phyloP scores from a whole-genome alignment of 2,797 vertebrate genomes.

The Lepus townsendii region DNA sequence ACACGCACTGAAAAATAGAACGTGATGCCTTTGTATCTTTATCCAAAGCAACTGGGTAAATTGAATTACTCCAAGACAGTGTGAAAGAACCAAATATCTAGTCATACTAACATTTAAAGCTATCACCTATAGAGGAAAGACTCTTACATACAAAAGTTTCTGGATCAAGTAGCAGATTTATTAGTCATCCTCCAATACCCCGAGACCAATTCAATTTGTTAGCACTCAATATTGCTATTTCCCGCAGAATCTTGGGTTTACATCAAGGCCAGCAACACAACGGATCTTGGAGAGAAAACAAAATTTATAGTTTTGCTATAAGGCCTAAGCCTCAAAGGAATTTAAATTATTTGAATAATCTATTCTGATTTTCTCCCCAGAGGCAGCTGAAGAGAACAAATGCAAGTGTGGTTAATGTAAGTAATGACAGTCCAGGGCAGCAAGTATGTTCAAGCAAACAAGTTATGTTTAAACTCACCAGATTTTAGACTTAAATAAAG shows the following conservation, averaged over 20 bases:
- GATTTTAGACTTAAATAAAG: not conserved
- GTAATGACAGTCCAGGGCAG: not conserved
- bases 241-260: constrained; percentile 85
- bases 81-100: constrained; percentile 52
- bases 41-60: not conserved
- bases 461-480: not conserved
- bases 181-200: constrained; percentile 86
- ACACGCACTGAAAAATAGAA: not conserved
- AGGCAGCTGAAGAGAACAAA: constrained; percentile 76
- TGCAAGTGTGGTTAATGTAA: constrained; percentile 61
- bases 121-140: constrained; percentile 76
- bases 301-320: constrained; percentile 85
- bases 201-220: constrained; percentile 88
- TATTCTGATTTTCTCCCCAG: constrained; percentile 71
- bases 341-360: constrained; percentile 88
- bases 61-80: not conserved
- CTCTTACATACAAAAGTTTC: constrained; percentile 79
- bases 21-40: not conserved
- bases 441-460: not conserved
- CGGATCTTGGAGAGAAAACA: constrained; percentile 86
- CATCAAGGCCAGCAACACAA: constrained; percentile 85
- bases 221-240: constrained; percentile 87
- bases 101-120: constrained; percentile 81
- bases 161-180: constrained; percentile 85
- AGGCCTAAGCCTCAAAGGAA: constrained; percentile 79